Conservation (phyloP, 2,797 vertebrate genomes). For the Helarctos malayanus region DNA sequence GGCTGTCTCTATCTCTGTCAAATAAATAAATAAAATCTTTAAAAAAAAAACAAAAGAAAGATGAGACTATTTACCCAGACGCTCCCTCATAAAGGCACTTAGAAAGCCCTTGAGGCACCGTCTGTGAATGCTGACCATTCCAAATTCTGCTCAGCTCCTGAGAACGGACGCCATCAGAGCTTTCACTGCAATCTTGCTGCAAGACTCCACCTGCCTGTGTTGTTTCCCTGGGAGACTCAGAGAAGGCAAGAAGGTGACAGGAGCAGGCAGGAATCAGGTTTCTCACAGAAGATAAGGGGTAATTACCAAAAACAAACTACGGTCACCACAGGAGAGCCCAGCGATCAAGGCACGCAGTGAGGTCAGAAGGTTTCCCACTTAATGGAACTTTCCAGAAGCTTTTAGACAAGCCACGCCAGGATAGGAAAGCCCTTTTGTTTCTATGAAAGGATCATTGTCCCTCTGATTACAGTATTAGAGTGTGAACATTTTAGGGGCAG, state of each 20-base stretch:
- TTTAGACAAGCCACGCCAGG: not conserved
- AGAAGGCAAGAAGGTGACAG: not conserved
- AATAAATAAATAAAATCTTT: too few species aligned
- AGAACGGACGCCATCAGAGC: not conserved
- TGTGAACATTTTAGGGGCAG: not conserved
- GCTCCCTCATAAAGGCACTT: not conserved
- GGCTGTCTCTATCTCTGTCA: too few species aligned
- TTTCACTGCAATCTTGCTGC: not conserved
- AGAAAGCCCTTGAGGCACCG: not conserved
- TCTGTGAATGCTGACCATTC: not conserved
- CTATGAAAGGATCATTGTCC: not conserved
- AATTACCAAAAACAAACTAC: conserved; percentile 51
- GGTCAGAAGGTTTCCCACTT: not conserved
- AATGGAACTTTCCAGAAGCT: conserved; percentile 58
- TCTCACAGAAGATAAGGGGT: conserved; percentile 42
- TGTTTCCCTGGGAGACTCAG: not conserved
- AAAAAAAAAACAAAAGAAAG: not conserved
- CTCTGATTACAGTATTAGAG: not conserved
- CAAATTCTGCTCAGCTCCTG: not conserved
- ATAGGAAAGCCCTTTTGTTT: conserved; percentile 1
- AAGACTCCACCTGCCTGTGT: conserved; percentile 12
- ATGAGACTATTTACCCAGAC: conserved; percentile 44
- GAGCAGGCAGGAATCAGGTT: not conserved
- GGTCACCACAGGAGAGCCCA: conserved; percentile 8
- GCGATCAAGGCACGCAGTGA: not conserved